Conservation (phyloP, 1,140 invertebrate species). For the Meteorus sp. region DNA sequence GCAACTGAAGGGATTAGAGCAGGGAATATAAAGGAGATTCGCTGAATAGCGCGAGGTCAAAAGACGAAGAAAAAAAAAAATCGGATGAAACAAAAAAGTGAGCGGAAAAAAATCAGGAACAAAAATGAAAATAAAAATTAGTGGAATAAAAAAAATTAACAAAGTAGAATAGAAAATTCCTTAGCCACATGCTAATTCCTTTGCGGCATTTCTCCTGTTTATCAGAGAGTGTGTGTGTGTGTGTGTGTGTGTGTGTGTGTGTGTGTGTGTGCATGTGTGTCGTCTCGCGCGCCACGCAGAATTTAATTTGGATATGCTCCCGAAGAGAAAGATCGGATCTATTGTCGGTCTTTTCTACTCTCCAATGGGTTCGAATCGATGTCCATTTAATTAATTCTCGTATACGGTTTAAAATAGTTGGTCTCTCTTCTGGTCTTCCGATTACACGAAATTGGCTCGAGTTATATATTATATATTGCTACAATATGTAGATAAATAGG, state of each 20-base stretch:
- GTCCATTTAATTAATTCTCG: slow-evolving; percentile 22
- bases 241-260: no score
- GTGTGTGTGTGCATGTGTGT: no score
- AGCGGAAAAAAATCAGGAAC: slow-evolving; percentile 27
- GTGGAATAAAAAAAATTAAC: slow-evolving; percentile 10
- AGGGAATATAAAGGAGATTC: slow-evolving; percentile 20
- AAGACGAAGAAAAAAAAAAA: slow-evolving; percentile 42
- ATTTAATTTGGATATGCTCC: slow-evolving; percentile 29
- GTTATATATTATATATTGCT: background rate
- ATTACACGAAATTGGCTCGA: slow-evolving; percentile 3
- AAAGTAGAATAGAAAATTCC: slow-evolving; percentile 39
- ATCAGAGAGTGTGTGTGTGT: no score
- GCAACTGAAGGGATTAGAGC: slow-evolving; percentile 50
- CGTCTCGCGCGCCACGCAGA: slow-evolving; percentile 9
- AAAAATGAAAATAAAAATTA: slow-evolving; percentile 39
- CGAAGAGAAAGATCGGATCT: slow-evolving; percentile 24
- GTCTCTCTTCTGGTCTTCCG: background rate
- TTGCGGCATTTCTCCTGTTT: slow-evolving; percentile 17
- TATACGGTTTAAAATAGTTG: no score
- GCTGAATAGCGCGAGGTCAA: slow-evolving; percentile 13
- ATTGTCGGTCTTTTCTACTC: slow-evolving; percentile 11
- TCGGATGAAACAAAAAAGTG: slow-evolving; percentile 5
- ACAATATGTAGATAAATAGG: background rate
- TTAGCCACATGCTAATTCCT: slow-evolving; percentile 50
- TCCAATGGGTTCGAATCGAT: background rate